Evolutionary conservation across 2,888 invertebrate genomes (phyloP).

Genomic region (Napeogenes inachia): DNA sequence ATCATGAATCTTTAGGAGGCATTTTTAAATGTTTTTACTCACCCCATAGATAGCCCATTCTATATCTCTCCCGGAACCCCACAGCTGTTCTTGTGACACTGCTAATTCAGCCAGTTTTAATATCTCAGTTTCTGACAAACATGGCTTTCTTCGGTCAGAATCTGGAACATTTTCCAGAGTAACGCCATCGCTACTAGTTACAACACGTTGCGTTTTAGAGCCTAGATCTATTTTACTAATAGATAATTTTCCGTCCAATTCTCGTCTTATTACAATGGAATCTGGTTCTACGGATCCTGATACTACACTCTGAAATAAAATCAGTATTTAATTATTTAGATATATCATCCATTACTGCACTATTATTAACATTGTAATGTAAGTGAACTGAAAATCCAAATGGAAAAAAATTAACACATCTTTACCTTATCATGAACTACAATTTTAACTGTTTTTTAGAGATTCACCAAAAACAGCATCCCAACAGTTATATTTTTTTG

Average conservation of each 20-base stretch:
- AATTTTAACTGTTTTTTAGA: too few species aligned
- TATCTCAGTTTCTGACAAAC: constrained; percentile 75
- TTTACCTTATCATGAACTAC: background rate
- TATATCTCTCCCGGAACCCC: constrained; percentile 85
- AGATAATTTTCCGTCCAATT: constrained; percentile 60
- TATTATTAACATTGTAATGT: too few species aligned
- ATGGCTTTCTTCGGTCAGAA: constrained; percentile 60
- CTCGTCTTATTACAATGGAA: constrained; percentile 78
- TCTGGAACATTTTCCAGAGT: constrained; percentile 55
- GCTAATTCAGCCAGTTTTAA: constrained; percentile 72
- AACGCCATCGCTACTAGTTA: constrained; percentile 62
- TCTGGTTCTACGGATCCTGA: constrained; percentile 88
- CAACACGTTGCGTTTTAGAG: constrained; percentile 71
- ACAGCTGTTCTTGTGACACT: constrained; percentile 79
- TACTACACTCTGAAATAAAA: constrained; percentile 82
- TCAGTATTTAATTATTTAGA: background rate
- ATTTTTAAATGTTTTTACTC: constrained; percentile 23
- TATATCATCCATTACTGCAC: background rate
- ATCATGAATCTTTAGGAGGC: background rate
- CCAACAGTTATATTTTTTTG: background rate
- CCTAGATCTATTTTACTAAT: constrained; percentile 71
- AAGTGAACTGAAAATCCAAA: too few species aligned
- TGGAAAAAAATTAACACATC: background rate
- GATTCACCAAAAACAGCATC: too few species aligned
- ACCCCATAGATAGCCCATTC: constrained; percentile 86